Conservation (phyloP, 1,140 invertebrate species). For the Euschistus heros region DNA sequence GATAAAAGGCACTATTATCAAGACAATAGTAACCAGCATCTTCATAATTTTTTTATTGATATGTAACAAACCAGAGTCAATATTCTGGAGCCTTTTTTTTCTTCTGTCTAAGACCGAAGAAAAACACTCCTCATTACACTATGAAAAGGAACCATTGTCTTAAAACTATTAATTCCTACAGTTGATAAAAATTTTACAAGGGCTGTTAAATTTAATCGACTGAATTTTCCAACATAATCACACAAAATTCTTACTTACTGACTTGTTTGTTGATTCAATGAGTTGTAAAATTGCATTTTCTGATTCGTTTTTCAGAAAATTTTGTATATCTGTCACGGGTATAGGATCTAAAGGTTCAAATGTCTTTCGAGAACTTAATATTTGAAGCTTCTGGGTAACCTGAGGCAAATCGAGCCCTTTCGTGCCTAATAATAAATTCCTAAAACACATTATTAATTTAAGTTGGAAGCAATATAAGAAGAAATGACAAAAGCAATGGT, state of each 20-base stretch:
- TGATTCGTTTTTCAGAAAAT: slow-evolving; percentile 82
- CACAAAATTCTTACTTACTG: slow-evolving; percentile 45
- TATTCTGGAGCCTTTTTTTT: no score
- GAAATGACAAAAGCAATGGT: neutral
- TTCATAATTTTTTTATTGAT: no score
- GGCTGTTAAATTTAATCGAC: neutral
- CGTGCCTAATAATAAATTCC: slow-evolving; percentile 82
- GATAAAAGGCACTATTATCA: no score
- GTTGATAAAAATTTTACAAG: no score
- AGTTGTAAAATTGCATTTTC: slow-evolving; percentile 86
- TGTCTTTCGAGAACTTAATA: slow-evolving; percentile 67
- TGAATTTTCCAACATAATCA: neutral
- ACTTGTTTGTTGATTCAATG: slow-evolving; percentile 78
- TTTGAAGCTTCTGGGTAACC: slow-evolving; percentile 81
- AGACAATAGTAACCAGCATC: no score
- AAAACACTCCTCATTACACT: no score
- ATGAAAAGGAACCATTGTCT: no score
- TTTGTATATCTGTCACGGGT: slow-evolving; percentile 76
- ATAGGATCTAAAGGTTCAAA: slow-evolving; percentile 85
- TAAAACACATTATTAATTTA: slow-evolving; percentile 38
- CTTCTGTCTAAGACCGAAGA: no score
- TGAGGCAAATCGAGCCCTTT: slow-evolving; percentile 87
- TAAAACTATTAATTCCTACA: no score
- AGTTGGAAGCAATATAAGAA: neutral
- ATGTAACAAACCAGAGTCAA: no score